Evolutionary conservation across 2,113 vertebrate species (phyloP).

Genomic region (Otocyon megalotis): DNA sequence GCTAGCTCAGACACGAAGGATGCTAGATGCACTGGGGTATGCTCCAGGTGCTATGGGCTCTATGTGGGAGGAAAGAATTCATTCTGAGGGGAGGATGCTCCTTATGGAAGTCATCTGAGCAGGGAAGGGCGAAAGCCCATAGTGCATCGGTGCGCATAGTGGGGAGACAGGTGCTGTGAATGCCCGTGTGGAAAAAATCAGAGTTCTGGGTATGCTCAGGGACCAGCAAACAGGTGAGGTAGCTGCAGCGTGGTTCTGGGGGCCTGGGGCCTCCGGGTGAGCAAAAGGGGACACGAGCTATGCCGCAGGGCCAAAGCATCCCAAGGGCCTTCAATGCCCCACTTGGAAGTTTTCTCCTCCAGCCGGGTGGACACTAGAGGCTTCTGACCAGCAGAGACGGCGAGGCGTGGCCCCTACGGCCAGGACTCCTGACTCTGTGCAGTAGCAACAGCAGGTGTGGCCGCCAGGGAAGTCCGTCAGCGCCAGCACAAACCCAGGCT

Average conservation of each 20-base stretch:
- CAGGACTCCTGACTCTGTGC: background rate
- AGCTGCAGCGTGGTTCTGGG: too few relatives aligned
- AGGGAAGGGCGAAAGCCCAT: background rate
- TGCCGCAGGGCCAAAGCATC: background rate
- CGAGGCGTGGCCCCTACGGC: background rate
- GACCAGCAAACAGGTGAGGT: background rate
- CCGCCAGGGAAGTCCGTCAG: constrained; percentile 27
- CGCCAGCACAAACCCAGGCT: constrained; percentile 56
- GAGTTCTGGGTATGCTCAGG: accelerated
- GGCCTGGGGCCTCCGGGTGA: background rate
- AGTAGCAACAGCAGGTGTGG: background rate
- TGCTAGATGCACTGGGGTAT: background rate
- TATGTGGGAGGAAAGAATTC: background rate
- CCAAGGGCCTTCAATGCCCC: background rate
- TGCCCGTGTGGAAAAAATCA: background rate
- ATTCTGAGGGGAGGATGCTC: background rate
- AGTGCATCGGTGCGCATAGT: accelerated
- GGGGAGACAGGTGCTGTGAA: background rate
- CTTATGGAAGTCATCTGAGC: background rate
- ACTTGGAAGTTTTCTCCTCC: background rate
- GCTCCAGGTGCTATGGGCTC: background rate
- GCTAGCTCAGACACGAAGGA: background rate
- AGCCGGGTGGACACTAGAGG: background rate
- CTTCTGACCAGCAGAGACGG: background rate
- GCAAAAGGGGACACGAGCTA: background rate